phyloP scores from a whole-genome alignment of 2,113 vertebrate genomes.

The Gavialis gangeticus region DNA sequence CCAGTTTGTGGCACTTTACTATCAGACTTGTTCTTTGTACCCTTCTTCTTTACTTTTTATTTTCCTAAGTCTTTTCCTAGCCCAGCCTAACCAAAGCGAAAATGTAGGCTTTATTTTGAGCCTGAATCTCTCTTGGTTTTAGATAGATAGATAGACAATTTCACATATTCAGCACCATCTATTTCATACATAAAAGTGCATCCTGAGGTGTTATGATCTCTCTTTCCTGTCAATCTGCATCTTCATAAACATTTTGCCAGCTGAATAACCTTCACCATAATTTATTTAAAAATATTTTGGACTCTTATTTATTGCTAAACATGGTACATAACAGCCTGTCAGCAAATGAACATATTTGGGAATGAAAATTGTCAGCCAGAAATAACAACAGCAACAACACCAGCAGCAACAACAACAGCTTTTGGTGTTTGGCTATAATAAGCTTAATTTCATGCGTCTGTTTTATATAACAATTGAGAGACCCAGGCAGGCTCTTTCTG shows the following conservation, averaged over 20 bases:
- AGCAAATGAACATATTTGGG: slow-evolving; percentile 14
- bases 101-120: not conserved
- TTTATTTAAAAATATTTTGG: slow-evolving; percentile 66
- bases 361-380: not conserved
- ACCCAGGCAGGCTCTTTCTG: not conserved
- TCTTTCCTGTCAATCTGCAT: not conserved
- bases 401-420: slow-evolving; percentile 1
- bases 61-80: not conserved
- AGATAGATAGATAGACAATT: no score
- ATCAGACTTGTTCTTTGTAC: not conserved
- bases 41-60: not conserved
- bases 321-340: not conserved
- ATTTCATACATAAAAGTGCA: not conserved
- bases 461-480: not conserved
- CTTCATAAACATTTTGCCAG: slow-evolving; percentile 37
- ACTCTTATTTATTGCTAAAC: slow-evolving; percentile 42
- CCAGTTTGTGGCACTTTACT: not conserved
- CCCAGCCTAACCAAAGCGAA: not conserved
- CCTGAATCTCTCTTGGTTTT: not conserved
- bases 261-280: slow-evolving; percentile 46
- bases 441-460: not conserved
- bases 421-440: slow-evolving; percentile 3
- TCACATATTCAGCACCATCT: not conserved
- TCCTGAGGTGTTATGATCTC: not conserved
- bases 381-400: slow-evolving; percentile 9